A percentile compares a stretch with the other conserved stretches of the same genome.
phyloP scores from a whole-genome alignment of 2,888 invertebrate genomes.

The Aleiodes alternator region DNA sequence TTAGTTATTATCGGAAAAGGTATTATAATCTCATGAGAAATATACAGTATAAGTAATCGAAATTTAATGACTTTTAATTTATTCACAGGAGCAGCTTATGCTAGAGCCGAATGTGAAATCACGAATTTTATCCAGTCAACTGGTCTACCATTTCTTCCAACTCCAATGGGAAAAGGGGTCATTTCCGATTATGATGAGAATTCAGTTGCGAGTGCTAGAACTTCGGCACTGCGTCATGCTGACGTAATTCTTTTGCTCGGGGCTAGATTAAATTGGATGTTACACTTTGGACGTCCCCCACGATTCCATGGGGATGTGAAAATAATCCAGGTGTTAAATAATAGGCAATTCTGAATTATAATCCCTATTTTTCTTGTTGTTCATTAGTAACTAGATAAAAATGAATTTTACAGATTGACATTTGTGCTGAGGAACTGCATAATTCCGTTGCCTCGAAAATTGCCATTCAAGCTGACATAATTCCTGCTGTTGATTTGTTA shows the following conservation, averaged over 20 bases:
- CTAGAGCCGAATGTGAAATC: conserved; percentile 84
- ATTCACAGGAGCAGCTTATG: conserved; percentile 85
- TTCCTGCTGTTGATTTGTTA: conserved; percentile 83
- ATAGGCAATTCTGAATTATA: background rate
- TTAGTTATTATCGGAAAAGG: conserved; percentile 93
- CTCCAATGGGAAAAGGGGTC: conserved; percentile 95
- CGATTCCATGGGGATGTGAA: conserved; percentile 89
- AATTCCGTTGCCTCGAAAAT: conserved; percentile 89
- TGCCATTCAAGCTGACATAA: conserved; percentile 90
- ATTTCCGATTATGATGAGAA: conserved; percentile 82
- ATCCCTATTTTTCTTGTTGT: background rate
- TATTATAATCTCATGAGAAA: conserved; percentile 54
- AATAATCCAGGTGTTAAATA: conserved; percentile 85
- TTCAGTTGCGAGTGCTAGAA: conserved; percentile 92
- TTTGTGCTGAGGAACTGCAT: conserved; percentile 93
- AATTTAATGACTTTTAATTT: background rate
- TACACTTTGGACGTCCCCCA: conserved; percentile 95
- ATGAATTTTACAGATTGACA: conserved; percentile 81
- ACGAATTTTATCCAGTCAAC: conserved; percentile 83
- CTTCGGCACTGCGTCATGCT: conserved; percentile 89
- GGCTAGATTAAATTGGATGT: conserved; percentile 97
- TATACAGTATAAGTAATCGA: background rate
- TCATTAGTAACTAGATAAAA: background rate
- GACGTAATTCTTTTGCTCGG: conserved; percentile 93
- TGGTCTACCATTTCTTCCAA: conserved; percentile 92